Evolutionary conservation across 2,113 vertebrate species (phyloP).

Genomic region (Bufo gargarizans): DNA sequence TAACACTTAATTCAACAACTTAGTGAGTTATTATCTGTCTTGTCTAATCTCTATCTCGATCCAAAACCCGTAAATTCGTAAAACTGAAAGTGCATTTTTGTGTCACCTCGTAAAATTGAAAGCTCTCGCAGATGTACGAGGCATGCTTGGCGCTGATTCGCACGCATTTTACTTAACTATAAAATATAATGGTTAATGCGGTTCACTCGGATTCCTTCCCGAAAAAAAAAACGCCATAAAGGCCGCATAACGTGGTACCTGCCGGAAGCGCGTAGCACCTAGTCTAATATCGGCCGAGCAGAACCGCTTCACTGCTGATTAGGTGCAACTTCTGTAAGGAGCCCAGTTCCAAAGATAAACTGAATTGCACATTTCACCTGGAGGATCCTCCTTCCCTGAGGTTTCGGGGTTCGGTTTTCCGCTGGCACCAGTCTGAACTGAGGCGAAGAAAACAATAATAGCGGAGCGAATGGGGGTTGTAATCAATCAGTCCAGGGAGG

Average conservation of each 20-base stretch:
- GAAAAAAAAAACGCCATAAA: neutral
- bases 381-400: neutral
- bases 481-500: too few relatives aligned
- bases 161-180: neutral
- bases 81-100: conserved; percentile 11
- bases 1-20: conserved; percentile 31
- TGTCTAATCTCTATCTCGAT: neutral
- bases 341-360: neutral
- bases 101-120: conserved; percentile 23
- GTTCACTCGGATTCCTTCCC: neutral
- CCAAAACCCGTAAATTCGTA: conserved; percentile 27
- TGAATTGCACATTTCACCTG: neutral
- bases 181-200: neutral
- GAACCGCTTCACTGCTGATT: neutral
- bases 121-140: conserved; percentile 26
- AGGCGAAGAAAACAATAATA: too few relatives aligned
- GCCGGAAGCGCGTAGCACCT: neutral
- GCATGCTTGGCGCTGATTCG: neutral
- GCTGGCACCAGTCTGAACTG: neutral
- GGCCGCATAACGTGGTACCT: neutral
- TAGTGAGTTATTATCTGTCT: conserved; percentile 35
- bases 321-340: neutral
- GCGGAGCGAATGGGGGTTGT: too few relatives aligned
- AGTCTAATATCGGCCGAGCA: neutral
- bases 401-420: neutral